A percentile compares a stretch with the other conserved stretches of the same genome.
These are phyloP conservation scores for Zaprionus kolodkinae DNA, from an alignment of 1,140 invertebrate species.

Conservation along the genomic window DNA sequence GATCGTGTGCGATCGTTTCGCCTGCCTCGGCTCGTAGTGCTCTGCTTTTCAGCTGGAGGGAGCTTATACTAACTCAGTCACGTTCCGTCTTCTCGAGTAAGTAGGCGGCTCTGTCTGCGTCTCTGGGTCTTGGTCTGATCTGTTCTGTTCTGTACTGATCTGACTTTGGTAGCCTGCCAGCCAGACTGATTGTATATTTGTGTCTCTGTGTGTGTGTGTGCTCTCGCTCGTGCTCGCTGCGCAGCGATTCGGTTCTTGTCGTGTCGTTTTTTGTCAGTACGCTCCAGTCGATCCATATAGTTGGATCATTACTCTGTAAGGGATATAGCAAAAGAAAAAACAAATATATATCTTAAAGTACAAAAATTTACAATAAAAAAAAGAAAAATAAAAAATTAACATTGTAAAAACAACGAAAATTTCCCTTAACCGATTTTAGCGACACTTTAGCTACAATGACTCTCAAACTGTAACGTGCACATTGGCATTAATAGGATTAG, in stretches of 20 bases:
- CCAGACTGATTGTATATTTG: background rate
- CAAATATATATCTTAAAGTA: background rate
- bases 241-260: slow-evolving; percentile 48
- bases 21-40: slow-evolving; percentile 8
- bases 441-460: slow-evolving; percentile 19
- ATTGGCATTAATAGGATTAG: background rate
- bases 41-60: slow-evolving; percentile 72
- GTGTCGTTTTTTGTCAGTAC: slow-evolving; percentile 70
- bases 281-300: slow-evolving; percentile 72
- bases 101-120: slow-evolving; percentile 60
- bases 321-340: slow-evolving; percentile 26
- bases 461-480: slow-evolving; percentile 55
- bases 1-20: slow-evolving; percentile 31
- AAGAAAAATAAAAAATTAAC: background rate
- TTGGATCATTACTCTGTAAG: slow-evolving; percentile 74
- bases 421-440: background rate
- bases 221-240: slow-evolving; percentile 46
- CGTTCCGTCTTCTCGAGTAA: slow-evolving; percentile 83
- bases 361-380: background rate
- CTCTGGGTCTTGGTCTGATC: slow-evolving; percentile 17
- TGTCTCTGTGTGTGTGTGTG: slow-evolving; percentile 22
- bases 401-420: background rate
- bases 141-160: slow-evolving; percentile 9
- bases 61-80: slow-evolving; percentile 84
- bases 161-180: slow-evolving; percentile 42